Evolutionary conservation across 1,140 invertebrate species (phyloP), one percentile per base, ranked within the genome.

Genomic region (Sesamia nonagrioides): DNA sequence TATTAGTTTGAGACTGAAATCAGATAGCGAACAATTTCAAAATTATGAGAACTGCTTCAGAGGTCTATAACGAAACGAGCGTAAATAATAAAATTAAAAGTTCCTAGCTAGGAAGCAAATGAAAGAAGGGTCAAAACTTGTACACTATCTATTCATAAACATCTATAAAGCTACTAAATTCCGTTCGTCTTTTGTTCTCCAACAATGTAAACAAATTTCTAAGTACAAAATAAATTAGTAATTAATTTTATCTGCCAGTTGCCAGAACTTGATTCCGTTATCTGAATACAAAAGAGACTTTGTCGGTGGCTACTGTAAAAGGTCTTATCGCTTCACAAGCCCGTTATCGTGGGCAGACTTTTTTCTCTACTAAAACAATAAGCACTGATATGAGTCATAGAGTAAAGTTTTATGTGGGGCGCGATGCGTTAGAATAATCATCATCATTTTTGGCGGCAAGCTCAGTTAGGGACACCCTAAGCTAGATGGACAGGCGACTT

Each of bases 211-310:
- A 45, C 63, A 45, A 68, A 63, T 48, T 68, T 68, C 42, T 27
- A 68, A 61, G 56, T 58, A 58, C 18, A 0, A 54, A 54, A 18
- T 7, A 61, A 61, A 61, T 37, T 56, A 56, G 15, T 63, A 18
- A 63, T 35, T 17, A 63, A 63, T 63, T 63, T 63, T 63, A 63
- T 63, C 60, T 45, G 40, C 48, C 40, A 68, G 42, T 68, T 68
- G 42, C 66, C 66, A 69, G 66, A 69, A 69, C 21, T 69, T 50
- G 21, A 27, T 45, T 48, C 45, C 35, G 45, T 69, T 69, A 69
- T 69, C 66, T 69, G 66, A 69, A 48, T 69, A 69, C 66, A 69
- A 69, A 69, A 69, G 66, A 69, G 18, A 69, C 66, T 50, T 69
- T 69, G 66, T 69, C 42, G 61, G 40, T 69, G 42, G 13, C 45